Base-by-base conservation (phyloP, 2,888 invertebrate genomes). In the Agrotis segetum region DNA sequence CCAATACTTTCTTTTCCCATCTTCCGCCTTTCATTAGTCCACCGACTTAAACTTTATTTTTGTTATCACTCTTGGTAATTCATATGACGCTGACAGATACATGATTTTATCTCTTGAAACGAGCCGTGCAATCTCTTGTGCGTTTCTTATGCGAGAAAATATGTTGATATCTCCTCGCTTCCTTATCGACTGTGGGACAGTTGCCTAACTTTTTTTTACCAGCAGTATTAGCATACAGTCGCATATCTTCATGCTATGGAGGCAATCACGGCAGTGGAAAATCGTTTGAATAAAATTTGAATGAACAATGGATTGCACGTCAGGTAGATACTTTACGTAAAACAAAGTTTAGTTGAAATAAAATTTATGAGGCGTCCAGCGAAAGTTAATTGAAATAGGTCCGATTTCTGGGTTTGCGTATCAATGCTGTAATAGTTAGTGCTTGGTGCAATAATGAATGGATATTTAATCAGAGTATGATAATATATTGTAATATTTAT, bases 301-400 rank as follows among this genome's bases (percentile, higher is more conserved):
- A 83, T 75, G 49, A 74, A 71, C 71, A 71, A 81, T 70, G 29
- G 40, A 60, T 78, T 75, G 71, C 69, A 66, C 47, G 65, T 71
- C 62, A 63, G 46, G 14, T 53, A 61, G 49, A 16, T 77, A 55
- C 29, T 74, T 72, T 74, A 74, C 66, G 71, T 81, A 72, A 74
- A 79, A 63, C 56, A 65, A 70, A 55, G 59, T 67, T 67, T 47
- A 24, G 40, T 73, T 59, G 46, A 59, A 59, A 65, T 68, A 60
- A 81, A 83, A 72, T 83, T 83, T 83, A 83, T 83, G 83, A 77
- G 55, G 55, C 84, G 67, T 81, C 24, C 44, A 74, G 56, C 63
- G 82, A 83, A 84, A 83, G 81, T 81, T 65, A 66, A 74, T 71
- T 60, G 52, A 24, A 71, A 34, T 82, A 72, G 73, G 72, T 60